phyloP scores from a whole-genome alignment of 2,113 vertebrate genomes.

The Calypte anna region DNA sequence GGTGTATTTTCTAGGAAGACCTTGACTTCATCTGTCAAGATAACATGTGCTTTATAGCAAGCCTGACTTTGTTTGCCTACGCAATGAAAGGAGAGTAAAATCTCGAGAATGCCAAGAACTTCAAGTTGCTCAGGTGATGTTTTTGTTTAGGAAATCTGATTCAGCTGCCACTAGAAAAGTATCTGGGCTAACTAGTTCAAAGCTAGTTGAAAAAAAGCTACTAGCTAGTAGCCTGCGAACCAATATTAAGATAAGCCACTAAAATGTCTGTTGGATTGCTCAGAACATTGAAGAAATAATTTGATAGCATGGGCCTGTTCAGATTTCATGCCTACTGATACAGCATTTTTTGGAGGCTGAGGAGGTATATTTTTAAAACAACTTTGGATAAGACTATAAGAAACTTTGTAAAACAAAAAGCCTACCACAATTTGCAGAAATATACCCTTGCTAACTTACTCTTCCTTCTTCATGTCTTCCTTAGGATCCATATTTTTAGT shows the following conservation, averaged over 20 bases:
- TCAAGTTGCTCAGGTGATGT: neutral
- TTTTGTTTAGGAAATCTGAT: neutral
- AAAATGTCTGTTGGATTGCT: neutral
- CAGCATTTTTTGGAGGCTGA: neutral
- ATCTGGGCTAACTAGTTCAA: neutral
- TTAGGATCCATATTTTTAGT: neutral
- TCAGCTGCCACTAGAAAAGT: neutral
- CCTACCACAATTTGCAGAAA: neutral
- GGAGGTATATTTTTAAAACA: neutral
- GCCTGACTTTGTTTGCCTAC: neutral
- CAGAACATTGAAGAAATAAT: neutral
- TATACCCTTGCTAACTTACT: neutral
- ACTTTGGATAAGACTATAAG: neutral
- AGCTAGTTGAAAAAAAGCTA: neutral
- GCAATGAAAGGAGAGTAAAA: neutral
- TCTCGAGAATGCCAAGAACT: neutral
- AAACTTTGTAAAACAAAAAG: neutral
- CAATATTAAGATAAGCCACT: fast-evolving
- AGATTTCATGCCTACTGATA: neutral
- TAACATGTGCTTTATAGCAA: neutral
- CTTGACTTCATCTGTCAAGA: neutral
- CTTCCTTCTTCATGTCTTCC: neutral
- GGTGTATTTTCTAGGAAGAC: neutral
- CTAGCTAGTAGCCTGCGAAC: neutral
- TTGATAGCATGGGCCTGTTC: neutral